phyloP scores from a whole-genome alignment of 1,140 invertebrate species.

The Lysiphlebus fabarum region DNA sequence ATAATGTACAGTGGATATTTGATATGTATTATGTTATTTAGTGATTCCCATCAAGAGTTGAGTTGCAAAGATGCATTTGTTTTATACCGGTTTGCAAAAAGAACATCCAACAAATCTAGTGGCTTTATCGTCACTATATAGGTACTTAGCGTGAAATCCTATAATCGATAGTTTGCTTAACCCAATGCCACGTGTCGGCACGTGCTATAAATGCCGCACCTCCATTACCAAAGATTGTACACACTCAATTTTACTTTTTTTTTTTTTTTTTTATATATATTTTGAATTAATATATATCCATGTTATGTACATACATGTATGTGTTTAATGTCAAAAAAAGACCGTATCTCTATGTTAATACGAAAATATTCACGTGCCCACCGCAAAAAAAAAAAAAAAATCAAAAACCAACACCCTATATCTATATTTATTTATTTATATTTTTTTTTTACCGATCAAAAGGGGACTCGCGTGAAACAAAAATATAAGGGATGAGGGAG shows the following conservation, averaged over 20 bases:
- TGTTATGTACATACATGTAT: neutral
- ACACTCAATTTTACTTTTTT: neutral
- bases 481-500: conserved; percentile 1
- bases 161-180: conserved; percentile 57
- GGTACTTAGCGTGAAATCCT: conserved; percentile 55
- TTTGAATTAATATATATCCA: neutral
- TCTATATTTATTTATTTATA: no score
- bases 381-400: neutral
- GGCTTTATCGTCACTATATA: conserved; percentile 50
- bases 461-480: no score
- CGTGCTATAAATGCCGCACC: conserved; percentile 36
- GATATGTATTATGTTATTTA: no score
- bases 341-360: conserved; percentile 49
- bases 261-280: no score
- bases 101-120: conserved; percentile 51
- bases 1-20: no score
- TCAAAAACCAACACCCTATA: no score
- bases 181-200: conserved; percentile 52
- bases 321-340: neutral
- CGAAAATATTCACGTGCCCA: conserved; percentile 40
- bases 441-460: no score
- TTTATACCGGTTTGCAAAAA: conserved; percentile 30
- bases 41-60: neutral
- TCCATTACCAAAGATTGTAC: conserved; percentile 38
- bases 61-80: conserved; percentile 5